Base-by-base conservation (phyloP, 64 coral and sea anemone species). In the Pocillopora verrucosa region DNA sequence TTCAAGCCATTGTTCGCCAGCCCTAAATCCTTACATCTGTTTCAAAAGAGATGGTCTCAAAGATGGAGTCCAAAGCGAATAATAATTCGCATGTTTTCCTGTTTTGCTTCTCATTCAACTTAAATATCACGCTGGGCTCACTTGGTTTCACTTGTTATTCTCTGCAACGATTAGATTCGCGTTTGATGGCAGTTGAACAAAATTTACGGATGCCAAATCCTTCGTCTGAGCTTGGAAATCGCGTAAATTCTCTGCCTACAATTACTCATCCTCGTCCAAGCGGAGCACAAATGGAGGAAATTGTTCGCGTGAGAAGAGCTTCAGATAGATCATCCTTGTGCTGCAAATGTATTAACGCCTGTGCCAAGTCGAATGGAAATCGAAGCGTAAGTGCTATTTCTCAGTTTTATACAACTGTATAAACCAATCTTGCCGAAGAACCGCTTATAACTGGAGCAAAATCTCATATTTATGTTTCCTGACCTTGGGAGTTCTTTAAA, bases 111-210 rank as follows among this genome's bases (percentile, higher is more conserved):
- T 76, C 74, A 2, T 34, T 76, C 74, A 76, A 76, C 16, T 76
- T 76, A 76, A 41, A 36, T 41, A 7, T 76, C 11, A 76, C 74
- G 15, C 37, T 76, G 36, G 36, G 15, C 37, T 76, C 74, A 3
- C 26, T 76, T 36, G 74, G 30, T 41, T 76, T 76, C 74, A 76
- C 74, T 11, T 76, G 74, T 13, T 76, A 76, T 41, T 76, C 74
- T 36, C 37, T 76, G 16, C 25, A 76, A 36, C 74, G 74, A 36
- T 41, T 76, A 11, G 74, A 76, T 76, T 76, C 74, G 1, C 74
- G 74, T 76, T 34, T 76, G n/a, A 41, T 34, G 1, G 74, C 74
- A 36, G 74, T 41, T 16, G 74, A 76, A 76, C 74, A 36, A 0
- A 22, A 76, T 76, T 41, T 76, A 34, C 36, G 34, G 35, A 14